Conservation (phyloP, 1,140 invertebrate genomes). For the Propsilocerus akamusi region DNA sequence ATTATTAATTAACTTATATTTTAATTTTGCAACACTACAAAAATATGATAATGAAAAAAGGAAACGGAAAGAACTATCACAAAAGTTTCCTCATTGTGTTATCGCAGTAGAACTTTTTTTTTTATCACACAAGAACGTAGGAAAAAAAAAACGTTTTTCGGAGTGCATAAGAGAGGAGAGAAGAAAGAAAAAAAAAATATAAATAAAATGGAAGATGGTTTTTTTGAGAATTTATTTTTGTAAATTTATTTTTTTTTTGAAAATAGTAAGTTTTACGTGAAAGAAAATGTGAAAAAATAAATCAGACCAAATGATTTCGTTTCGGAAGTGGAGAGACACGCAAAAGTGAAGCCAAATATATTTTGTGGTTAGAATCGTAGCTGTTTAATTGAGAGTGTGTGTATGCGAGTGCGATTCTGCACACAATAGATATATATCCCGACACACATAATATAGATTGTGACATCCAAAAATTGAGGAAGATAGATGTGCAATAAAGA, state of each 20-base stretch:
- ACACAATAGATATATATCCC: neutral
- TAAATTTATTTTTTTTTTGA: slow-evolving; percentile 1
- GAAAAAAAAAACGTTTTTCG: neutral
- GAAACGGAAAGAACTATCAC: neutral
- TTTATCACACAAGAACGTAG: slow-evolving; percentile 1
- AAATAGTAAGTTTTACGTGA: neutral
- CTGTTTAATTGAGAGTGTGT: too few species aligned
- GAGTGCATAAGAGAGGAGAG: slow-evolving; percentile 1
- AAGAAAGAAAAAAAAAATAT: slow-evolving; percentile 2
- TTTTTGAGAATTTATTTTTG: slow-evolving; percentile 4
- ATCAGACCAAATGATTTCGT: neutral
- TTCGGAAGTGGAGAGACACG: neutral
- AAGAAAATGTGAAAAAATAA: neutral
- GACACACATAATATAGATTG: neutral
- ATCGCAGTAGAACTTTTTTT: neutral
- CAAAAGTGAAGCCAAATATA: neutral
- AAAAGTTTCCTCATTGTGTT: neutral
- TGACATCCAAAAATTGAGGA: too few species aligned
- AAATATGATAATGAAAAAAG: neutral
- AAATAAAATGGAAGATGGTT: slow-evolving; percentile 4
- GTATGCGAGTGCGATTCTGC: too few species aligned
- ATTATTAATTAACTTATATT: neutral
- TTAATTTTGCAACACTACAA: too few species aligned
- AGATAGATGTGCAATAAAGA: too few species aligned
- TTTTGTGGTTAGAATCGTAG: slow-evolving; percentile 3